phyloP scores from a whole-genome alignment of 2,888 invertebrate species.

The Cryptocephalus moraei region DNA sequence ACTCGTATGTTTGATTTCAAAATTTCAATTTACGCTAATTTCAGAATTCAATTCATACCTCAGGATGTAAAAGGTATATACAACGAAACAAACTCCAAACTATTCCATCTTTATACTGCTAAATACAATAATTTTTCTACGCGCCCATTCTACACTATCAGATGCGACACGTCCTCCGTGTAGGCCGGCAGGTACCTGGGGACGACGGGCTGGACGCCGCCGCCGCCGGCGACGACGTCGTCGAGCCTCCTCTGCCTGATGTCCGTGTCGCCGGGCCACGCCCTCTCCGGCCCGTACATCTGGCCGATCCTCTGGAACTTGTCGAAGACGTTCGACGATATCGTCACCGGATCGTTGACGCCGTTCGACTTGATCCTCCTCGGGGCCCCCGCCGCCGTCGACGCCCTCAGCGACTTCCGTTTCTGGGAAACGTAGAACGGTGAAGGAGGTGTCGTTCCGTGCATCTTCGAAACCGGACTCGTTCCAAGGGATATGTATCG shows the following conservation, averaged over 20 bases:
- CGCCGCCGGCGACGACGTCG: constrained; percentile 30
- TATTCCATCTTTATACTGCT: background rate
- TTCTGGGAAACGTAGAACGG: constrained; percentile 58
- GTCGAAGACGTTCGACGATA: constrained; percentile 74
- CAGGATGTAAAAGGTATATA: too few relatives aligned
- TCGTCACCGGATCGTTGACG: constrained; percentile 67
- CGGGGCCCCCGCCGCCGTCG: constrained; percentile 65
- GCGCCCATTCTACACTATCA: constrained; percentile 52
- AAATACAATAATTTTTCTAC: background rate
- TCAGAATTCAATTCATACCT: too few relatives aligned
- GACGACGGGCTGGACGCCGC: constrained; percentile 48
- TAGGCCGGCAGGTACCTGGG: constrained; percentile 65
- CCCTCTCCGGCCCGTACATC: constrained; percentile 51
- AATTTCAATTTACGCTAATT: too few relatives aligned
- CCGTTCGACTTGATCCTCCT: constrained; percentile 71
- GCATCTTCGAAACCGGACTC: too few relatives aligned
- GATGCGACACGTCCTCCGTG: constrained; percentile 70
- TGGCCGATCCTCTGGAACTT: constrained; percentile 38
- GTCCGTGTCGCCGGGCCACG: constrained; percentile 55
- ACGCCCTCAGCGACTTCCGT: constrained; percentile 74
- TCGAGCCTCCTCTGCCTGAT: constrained; percentile 56
- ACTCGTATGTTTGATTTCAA: too few relatives aligned
- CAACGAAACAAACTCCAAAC: too few relatives aligned
- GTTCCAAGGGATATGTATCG: too few relatives aligned
- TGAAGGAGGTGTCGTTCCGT: too few relatives aligned